Evolutionary conservation across 2,888 invertebrate genomes (phyloP).

Genomic region (Apeira syringaria): DNA sequence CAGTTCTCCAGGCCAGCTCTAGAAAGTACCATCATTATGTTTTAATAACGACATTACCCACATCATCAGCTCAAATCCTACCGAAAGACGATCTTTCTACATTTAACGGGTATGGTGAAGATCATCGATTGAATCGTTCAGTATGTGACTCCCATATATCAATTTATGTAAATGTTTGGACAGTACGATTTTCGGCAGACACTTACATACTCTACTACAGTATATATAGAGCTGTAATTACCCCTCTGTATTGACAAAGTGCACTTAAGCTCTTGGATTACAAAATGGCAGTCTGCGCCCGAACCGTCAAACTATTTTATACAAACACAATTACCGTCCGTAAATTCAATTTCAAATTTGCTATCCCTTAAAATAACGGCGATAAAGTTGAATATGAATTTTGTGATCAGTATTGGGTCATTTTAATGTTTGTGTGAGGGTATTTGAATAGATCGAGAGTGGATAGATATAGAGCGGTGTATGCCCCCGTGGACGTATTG

Average conservation of each 20-base stretch:
- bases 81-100: no score
- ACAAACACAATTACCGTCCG: slow-evolving; percentile 29
- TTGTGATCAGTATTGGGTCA: background rate
- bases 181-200: no score
- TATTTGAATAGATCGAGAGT: slow-evolving; percentile 65
- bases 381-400: slow-evolving; percentile 23
- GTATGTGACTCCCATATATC: no score
- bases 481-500: slow-evolving; percentile 58
- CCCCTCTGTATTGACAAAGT: slow-evolving; percentile 61
- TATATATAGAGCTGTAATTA: slow-evolving; percentile 39
- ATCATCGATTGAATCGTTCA: no score
- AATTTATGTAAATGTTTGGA: no score
- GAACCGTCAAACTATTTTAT: slow-evolving; percentile 51
- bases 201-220: no score
- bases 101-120: no score
- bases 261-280: slow-evolving; percentile 65
- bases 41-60: no score
- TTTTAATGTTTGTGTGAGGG: slow-evolving; percentile 26
- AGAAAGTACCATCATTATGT: no score
- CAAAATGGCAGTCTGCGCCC: slow-evolving; percentile 64
- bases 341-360: slow-evolving; percentile 1
- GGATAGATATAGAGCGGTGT: slow-evolving; percentile 44
- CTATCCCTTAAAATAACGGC: slow-evolving; percentile 17
- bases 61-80: no score
- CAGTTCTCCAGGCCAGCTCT: no score